Base-by-base conservation (phyloP, 2,888 invertebrate species). In the Lamellibrachia satsuma region DNA sequence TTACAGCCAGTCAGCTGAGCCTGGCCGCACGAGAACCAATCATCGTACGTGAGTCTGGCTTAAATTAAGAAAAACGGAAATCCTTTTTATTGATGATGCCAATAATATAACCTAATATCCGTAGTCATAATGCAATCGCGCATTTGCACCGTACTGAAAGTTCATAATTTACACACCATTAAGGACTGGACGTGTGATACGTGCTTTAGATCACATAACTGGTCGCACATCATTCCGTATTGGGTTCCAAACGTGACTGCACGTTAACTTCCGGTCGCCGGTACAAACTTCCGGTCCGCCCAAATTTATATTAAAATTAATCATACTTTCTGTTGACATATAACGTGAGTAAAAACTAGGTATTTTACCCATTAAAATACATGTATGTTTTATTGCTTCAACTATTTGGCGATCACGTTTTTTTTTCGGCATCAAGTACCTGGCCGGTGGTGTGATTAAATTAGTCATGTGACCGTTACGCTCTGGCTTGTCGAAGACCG, bases 381-480 rank as follows among this genome's bases (percentile, higher is more conserved):
- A 4, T 75, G 22, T 75, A 22, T 75, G n/a, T 75, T 75, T 75
- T 75, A 75, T n/a, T 75, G 22, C 75, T 6, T 22, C 22, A 22
- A 75, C 22, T 75, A 75, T 75, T 75, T 75, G 15, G n/a, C 75
- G n/a, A 75, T 75, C 15, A 22, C 15, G 22, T 75, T 75, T 75
- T 60, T 75, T 75, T 75, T 39, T 39, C 39, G 39, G 75, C n/a
- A 75, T 75, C 75, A 6, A 15, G 75, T n/a, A 75, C 75, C 75
- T 75, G 75, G 15, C 75, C 75, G n/a, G 75, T 75, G 75, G 75
- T 75, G 75, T 75, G 75, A 75, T 75, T 75, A 75, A 75, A 75
- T 15, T 75, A n/a, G 75, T 75, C 75, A 75, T 75, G 75, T 75
- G 75, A 75, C 75, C 22, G 75, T 75, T 75, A 75, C 75, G 75